Evolutionary conservation across 92 coral and sea anemone genomes (phyloP).

Genomic region (Micromussa lordhowensis): DNA sequence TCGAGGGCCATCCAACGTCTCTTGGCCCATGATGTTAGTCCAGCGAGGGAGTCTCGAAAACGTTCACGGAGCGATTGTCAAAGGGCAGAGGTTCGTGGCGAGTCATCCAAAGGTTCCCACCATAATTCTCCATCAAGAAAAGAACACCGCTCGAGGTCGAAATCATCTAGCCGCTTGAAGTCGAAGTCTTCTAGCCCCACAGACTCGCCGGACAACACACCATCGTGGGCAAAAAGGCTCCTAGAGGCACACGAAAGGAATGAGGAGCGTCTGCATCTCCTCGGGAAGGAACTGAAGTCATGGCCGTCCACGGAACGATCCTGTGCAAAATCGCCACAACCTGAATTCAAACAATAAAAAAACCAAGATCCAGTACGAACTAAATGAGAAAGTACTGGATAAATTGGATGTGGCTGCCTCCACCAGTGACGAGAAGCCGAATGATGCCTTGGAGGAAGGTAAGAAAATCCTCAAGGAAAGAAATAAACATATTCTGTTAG

Average conservation of each 20-base stretch:
- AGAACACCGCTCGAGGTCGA: not conserved
- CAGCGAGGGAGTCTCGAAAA: not conserved
- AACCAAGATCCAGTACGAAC: conserved; percentile 31
- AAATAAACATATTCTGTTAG: conserved; percentile 15
- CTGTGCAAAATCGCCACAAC: conserved; percentile 22
- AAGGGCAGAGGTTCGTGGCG: not conserved
- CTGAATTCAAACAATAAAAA: conserved; percentile 38
- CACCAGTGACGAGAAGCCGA: not conserved
- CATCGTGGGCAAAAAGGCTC: not conserved
- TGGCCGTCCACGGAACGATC: not conserved
- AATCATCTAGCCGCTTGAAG: conserved; percentile 7
- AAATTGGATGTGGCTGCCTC: conserved; percentile 20
- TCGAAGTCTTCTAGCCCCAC: conserved; percentile 6
- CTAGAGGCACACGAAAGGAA: not conserved
- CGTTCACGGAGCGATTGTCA: not conserved
- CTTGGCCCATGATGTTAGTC: not conserved
- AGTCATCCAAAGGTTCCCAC: not conserved
- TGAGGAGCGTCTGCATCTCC: not conserved
- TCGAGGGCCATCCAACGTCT: conserved; percentile 3
- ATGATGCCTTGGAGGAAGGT: conserved; percentile 26
- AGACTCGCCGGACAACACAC: conserved; percentile 8
- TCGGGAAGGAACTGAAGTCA: not conserved
- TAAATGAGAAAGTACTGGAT: conserved; percentile 25
- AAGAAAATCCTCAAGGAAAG: conserved; percentile 38
- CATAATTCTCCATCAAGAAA: not conserved